Evolutionary conservation across 2,888 invertebrate species (phyloP).

Genomic region (Chaetoderma sp.): DNA sequence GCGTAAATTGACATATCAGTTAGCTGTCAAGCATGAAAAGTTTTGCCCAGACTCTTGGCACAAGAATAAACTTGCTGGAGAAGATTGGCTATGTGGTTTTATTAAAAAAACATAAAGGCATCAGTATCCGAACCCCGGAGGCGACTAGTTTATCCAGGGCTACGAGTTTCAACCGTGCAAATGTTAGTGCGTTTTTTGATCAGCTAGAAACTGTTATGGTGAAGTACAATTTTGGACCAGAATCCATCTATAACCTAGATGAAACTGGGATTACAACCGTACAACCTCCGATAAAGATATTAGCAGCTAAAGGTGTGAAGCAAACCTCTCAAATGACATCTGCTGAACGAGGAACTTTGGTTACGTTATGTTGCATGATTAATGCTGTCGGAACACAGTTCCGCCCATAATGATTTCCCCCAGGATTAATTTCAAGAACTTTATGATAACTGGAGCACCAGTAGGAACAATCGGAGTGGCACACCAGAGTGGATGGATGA

Average conservation of each 20-base stretch:
- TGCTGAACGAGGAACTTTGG: too few species aligned
- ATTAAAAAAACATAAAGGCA: neutral
- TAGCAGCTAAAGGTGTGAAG: neutral
- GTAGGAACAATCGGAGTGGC: too few species aligned
- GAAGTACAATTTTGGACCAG: neutral
- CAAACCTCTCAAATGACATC: conserved; percentile 7
- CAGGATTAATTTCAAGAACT: too few species aligned
- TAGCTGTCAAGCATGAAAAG: too few species aligned
- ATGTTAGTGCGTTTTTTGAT: neutral
- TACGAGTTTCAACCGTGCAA: neutral
- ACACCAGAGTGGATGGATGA: conserved; percentile 29
- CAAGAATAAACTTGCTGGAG: neutral
- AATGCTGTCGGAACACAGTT: too few species aligned
- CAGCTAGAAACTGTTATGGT: neutral
- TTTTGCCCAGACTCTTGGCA: neutral
- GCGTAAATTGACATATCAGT: neutral
- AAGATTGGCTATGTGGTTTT: conserved; percentile 5
- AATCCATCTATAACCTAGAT: conserved; percentile 10
- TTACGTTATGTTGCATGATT: too few species aligned
- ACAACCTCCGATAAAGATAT: conserved; percentile 19
- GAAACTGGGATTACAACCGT: conserved; percentile 20
- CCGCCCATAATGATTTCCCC: too few species aligned
- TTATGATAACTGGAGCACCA: too few species aligned
- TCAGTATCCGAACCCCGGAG: neutral
- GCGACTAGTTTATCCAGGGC: conserved; percentile 1